phyloP scores from a whole-genome alignment of 2,797 vertebrate genomes.

The Knipowitschia caucasica region DNA sequence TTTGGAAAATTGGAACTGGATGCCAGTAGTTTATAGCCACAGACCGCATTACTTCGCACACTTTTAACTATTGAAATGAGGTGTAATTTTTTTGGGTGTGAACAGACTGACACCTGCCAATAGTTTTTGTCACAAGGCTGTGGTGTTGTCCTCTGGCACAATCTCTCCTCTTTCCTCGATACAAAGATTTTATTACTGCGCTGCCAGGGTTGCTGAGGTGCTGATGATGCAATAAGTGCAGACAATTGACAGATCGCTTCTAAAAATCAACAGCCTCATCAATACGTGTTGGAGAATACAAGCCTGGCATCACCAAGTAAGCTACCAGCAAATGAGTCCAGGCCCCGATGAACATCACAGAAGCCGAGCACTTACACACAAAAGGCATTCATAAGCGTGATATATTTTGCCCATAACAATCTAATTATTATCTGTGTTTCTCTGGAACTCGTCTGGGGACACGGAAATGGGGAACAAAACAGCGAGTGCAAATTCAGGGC shows the following conservation, averaged over 20 bases:
- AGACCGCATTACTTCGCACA: neutral
- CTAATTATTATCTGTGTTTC: constrained; percentile 40
- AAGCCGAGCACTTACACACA: constrained; percentile 11
- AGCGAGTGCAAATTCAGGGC: constrained; percentile 16
- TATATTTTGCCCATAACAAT: constrained; percentile 33
- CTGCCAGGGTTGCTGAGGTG: constrained; percentile 39
- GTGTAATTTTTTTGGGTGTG: constrained; percentile 5
- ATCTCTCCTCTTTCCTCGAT: constrained; percentile 8
- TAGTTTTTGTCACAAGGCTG: constrained; percentile 2
- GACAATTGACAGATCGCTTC: constrained; percentile 26
- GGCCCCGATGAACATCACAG: constrained; percentile 22
- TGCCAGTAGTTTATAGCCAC: constrained; percentile 3
- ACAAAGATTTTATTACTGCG: constrained; percentile 34
- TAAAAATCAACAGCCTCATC: constrained; percentile 38
- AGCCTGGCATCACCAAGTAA: constrained; percentile 25
- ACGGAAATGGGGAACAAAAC: constrained; percentile 24
- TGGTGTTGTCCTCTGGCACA: constrained; percentile 8
- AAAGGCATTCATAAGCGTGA: constrained; percentile 13
- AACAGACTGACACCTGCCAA: constrained; percentile 8
- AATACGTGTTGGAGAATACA: constrained; percentile 17
- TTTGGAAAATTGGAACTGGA: constrained; percentile 9
- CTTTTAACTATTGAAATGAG: constrained; percentile 6
- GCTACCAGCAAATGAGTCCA: constrained; percentile 14
- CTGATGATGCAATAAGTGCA: constrained; percentile 42
- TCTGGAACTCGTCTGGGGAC: constrained; percentile 17